Evolutionary conservation across 1,140 invertebrate genomes (phyloP).

Genomic region (Dreissena polymorpha): DNA sequence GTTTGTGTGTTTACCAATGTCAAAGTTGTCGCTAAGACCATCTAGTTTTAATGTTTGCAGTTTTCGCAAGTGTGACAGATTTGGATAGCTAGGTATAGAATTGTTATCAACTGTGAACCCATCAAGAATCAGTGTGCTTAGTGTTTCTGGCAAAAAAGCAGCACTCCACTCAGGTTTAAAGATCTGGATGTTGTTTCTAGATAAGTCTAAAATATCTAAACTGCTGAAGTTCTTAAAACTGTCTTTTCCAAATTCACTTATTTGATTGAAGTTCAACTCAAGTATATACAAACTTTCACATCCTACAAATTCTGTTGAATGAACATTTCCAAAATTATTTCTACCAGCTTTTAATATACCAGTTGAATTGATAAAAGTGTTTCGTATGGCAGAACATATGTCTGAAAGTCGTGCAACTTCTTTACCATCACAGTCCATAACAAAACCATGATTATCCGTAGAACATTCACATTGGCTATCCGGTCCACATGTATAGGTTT

Average conservation of each 20-base stretch:
- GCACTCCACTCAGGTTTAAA: not conserved
- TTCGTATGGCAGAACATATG: too few species aligned
- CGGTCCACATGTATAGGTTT: too few species aligned
- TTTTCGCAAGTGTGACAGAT: not conserved
- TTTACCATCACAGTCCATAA: too few species aligned
- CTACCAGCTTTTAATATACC: too few species aligned
- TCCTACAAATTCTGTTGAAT: not conserved
- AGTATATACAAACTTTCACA: conserved; percentile 22
- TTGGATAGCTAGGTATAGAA: not conserved
- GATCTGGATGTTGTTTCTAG: not conserved
- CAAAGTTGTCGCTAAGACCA: not conserved
- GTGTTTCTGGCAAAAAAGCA: not conserved
- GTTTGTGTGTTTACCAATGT: not conserved
- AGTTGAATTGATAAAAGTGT: too few species aligned
- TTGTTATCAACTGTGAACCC: not conserved
- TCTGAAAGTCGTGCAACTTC: too few species aligned
- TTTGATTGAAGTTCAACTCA: conserved; percentile 15
- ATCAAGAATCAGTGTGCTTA: not conserved
- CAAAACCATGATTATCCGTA: too few species aligned
- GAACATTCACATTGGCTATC: too few species aligned
- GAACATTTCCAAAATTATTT: not conserved
- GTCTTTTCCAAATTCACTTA: not conserved
- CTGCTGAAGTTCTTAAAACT: conserved; percentile 2
- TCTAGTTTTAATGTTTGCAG: not conserved
- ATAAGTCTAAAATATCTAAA: not conserved